Evolutionary conservation across 2,888 invertebrate genomes (phyloP).

Genomic region (Portevinia maculata): DNA sequence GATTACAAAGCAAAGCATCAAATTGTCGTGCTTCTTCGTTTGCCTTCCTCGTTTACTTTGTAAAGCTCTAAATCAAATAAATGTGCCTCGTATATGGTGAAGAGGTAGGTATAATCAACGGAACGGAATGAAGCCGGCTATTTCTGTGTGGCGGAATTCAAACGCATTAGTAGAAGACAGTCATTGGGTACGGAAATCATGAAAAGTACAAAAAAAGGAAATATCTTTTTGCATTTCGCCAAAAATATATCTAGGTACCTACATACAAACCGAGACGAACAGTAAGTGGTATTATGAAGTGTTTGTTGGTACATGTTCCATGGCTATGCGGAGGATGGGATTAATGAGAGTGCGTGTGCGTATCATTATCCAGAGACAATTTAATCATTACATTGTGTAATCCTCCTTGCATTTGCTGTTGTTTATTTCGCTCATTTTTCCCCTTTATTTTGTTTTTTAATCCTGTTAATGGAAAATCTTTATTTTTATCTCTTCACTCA

Average conservation of each 20-base stretch:
- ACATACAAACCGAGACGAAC: not conserved
- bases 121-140: constrained; percentile 9
- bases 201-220: constrained; percentile 29
- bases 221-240: constrained; percentile 46
- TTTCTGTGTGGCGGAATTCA: constrained; percentile 31
- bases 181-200: constrained; percentile 44
- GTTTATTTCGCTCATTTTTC: constrained; percentile 39
- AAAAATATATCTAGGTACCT: not conserved
- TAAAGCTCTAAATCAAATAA: constrained; percentile 70
- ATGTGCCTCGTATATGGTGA: constrained; percentile 14
- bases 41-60: constrained; percentile 49
- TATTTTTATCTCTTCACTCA: constrained; percentile 65
- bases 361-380: constrained; percentile 69
- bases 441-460: constrained; percentile 69
- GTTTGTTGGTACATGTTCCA: not conserved
- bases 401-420: constrained; percentile 60
- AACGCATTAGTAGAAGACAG: constrained; percentile 47
- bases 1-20: constrained; percentile 58
- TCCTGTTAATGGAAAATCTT: constrained; percentile 70
- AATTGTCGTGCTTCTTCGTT: constrained; percentile 55
- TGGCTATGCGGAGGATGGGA: not conserved
- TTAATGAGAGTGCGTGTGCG: constrained; percentile 34
- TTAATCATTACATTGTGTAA: constrained; percentile 70
- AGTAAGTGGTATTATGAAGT: constrained; percentile 8
- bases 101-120: not conserved